A percentile compares a stretch with the other conserved stretches of the same genome.
Conservation (phyloP, 2,797 vertebrate species). For the Aldrovandia affinis region DNA sequence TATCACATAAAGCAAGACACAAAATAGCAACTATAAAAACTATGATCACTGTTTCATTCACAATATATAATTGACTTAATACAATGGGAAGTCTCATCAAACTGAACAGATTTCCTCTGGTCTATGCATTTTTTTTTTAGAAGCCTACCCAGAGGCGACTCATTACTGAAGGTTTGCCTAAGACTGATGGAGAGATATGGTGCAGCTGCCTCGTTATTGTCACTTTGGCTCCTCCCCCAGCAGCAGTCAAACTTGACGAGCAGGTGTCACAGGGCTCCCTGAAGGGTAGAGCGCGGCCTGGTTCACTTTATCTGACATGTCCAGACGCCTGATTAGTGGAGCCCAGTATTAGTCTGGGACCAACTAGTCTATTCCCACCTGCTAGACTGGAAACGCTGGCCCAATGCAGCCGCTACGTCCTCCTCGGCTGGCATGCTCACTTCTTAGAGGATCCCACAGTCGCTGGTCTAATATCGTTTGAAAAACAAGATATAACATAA, state of each 20-base stretch:
- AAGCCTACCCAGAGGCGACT: conserved; percentile 24
- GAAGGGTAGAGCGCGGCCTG: conserved; percentile 48
- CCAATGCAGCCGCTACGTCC: conserved; percentile 1
- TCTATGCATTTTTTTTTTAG: conserved; percentile 19
- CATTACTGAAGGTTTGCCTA: conserved; percentile 48
- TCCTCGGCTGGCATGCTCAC: conserved; percentile 13
- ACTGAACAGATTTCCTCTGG: neutral
- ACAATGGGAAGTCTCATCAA: neutral
- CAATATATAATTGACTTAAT: neutral
- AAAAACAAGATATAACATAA: neutral
- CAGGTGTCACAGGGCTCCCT: conserved; percentile 62
- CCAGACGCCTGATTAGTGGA: conserved; percentile 58
- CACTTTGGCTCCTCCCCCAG: conserved; percentile 48
- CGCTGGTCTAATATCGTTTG: neutral
- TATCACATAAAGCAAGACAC: neutral
- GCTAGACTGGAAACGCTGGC: conserved; percentile 6
- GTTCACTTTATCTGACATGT: conserved; percentile 61
- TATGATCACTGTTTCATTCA: neutral
- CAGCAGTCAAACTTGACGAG: conserved; percentile 53
- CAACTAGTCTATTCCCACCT: conserved; percentile 44
- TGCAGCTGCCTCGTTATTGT: conserved; percentile 52
- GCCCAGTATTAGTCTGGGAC: conserved; percentile 65
- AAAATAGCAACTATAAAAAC: neutral
- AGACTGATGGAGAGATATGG: conserved; percentile 33
- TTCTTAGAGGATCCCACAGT: neutral